These are phyloP conservation scores for Callopanchax toddi DNA, from an alignment of 2,113 vertebrate species.

Conservation along the genomic window DNA sequence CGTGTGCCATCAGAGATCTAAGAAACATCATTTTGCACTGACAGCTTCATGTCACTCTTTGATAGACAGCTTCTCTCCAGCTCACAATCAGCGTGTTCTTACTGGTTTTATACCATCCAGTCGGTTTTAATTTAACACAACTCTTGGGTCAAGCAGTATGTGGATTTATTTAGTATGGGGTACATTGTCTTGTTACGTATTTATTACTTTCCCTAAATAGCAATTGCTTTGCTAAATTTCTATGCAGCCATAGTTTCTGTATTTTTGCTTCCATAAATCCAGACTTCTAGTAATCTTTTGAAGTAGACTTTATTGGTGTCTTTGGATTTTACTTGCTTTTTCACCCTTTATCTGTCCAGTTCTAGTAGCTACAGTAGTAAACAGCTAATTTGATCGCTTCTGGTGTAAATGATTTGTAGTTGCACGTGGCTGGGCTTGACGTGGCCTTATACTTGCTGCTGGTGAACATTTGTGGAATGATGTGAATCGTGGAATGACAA, in stretches of 20 bases:
- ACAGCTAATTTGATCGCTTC: no score
- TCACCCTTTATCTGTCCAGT: neutral
- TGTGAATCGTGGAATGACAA: neutral
- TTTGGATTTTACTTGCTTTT: neutral
- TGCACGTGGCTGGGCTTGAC: neutral
- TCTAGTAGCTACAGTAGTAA: no score
- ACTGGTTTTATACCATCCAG: constrained; percentile 12
- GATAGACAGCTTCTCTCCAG: neutral
- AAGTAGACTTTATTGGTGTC: neutral
- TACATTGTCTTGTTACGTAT: no score
- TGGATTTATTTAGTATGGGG: neutral
- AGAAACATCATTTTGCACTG: constrained; percentile 1
- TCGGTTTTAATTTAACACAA: neutral
- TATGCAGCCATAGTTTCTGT: neutral
- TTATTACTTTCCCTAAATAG: no score
- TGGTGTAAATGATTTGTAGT: constrained; percentile 9
- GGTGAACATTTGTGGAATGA: neutral
- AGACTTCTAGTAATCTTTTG: neutral
- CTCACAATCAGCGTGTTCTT: neutral
- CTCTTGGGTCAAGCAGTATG: neutral
- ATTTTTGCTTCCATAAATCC: neutral
- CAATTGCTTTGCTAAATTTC: no score
- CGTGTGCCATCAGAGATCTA: neutral
- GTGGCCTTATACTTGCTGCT: neutral
- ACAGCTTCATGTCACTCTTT: neutral